Evolutionary conservation across 2,797 vertebrate genomes (phyloP).

Genomic region (Caiman crocodilus): DNA sequence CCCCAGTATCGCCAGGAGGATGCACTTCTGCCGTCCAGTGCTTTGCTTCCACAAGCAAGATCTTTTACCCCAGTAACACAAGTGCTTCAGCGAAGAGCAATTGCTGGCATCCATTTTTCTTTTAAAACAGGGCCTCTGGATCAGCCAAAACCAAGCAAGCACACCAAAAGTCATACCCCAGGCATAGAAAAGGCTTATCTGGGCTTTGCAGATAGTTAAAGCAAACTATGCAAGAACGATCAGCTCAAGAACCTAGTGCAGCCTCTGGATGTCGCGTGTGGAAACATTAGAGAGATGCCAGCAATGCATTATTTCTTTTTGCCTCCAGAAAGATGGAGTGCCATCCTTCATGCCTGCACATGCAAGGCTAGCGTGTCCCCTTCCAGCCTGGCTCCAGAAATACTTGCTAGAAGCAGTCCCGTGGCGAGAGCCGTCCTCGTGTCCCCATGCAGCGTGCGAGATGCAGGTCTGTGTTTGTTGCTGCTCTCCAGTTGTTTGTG

Average conservation of each 20-base stretch:
- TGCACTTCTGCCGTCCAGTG: too few species aligned
- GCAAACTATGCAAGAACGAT: neutral
- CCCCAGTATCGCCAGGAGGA: too few species aligned
- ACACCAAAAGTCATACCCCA: slow-evolving; percentile 1
- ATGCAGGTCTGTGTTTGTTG: slow-evolving; percentile 72
- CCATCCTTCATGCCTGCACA: neutral
- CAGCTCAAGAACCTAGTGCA: neutral
- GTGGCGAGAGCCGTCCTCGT: slow-evolving; percentile 44
- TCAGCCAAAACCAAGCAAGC: too few species aligned
- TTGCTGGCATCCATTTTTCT: too few species aligned
- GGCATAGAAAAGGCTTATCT: neutral
- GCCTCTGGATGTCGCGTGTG: neutral
- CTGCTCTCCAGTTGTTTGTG: slow-evolving; percentile 69
- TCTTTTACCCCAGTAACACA: too few species aligned
- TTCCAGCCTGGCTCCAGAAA: slow-evolving; percentile 50
- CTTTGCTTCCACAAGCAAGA: too few species aligned
- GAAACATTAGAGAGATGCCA: neutral
- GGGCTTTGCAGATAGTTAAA: slow-evolving; percentile 37
- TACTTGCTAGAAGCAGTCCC: slow-evolving; percentile 50
- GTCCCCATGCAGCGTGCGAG: neutral
- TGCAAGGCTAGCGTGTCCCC: neutral
- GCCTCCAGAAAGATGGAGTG: neutral
- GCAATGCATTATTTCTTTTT: slow-evolving; percentile 1
- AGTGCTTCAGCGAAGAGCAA: too few species aligned
- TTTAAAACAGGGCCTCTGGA: too few species aligned